Percentiles rank a stretch among this genome's conserved stretches.
These are phyloP conservation scores for Hoplostethus atlanticus DNA, from an alignment of 2,797 vertebrate species.

Conservation along the genomic window DNA sequence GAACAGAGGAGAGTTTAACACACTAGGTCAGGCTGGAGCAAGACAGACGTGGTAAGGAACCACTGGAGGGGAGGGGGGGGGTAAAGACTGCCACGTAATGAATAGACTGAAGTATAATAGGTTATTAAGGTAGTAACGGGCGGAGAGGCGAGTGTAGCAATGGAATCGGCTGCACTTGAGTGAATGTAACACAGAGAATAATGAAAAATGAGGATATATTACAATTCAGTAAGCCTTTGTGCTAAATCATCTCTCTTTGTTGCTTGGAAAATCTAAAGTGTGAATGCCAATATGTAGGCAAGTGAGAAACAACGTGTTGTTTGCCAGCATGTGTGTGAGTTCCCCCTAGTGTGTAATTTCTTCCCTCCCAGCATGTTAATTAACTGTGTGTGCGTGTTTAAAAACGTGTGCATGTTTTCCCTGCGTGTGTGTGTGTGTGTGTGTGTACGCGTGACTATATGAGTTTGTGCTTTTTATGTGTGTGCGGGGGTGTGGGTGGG, in stretches of 20 bases:
- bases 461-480: conserved; percentile 65
- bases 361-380: conserved; percentile 76
- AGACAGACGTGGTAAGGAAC: conserved; percentile 58
- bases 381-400: conserved; percentile 48
- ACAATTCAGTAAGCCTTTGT: conserved; percentile 72
- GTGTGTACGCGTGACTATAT: conserved; percentile 33
- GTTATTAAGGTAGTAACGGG: conserved; percentile 73
- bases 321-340: conserved; percentile 70
- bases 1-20: conserved; percentile 65
- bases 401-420: conserved; percentile 7
- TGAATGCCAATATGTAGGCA: conserved; percentile 66
- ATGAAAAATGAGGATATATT: conserved; percentile 68
- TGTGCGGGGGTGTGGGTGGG: conserved; percentile 68
- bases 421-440: conserved; percentile 13
- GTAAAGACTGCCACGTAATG: conserved; percentile 58
- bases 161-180: conserved; percentile 72
- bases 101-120: conserved; percentile 77
- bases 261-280: conserved; percentile 46
- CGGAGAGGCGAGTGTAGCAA: conserved; percentile 57
- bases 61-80: conserved; percentile 21
- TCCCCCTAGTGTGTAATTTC: conserved; percentile 62
- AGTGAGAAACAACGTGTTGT: conserved; percentile 74
- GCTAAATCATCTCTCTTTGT: conserved; percentile 70
- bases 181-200: conserved; percentile 69
- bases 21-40: conserved; percentile 61